These are phyloP conservation scores for Squalus acanthias DNA, from an alignment of 2,797 vertebrate genomes.

Conservation along the genomic window DNA sequence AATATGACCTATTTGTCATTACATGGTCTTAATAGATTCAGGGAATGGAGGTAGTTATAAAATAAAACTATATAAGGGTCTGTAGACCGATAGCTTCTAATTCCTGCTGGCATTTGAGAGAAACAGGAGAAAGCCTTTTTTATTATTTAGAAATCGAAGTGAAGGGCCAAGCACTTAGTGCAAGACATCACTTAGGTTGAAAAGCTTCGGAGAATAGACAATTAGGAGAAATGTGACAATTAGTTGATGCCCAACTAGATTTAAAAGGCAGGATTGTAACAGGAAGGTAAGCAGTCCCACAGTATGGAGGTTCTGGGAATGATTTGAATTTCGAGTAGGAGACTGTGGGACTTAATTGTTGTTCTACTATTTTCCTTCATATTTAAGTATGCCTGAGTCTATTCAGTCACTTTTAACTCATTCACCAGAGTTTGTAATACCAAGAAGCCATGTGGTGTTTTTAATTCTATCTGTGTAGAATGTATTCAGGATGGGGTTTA, in stretches of 20 bases:
- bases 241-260: background rate
- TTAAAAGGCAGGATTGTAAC: background rate
- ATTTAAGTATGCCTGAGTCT: background rate
- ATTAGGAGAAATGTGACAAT: background rate
- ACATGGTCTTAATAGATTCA: background rate
- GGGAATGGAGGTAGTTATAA: background rate
- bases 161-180: too few relatives aligned
- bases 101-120: background rate
- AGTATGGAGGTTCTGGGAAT: background rate
- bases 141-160: background rate
- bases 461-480: background rate
- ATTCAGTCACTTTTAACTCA: background rate
- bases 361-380: background rate
- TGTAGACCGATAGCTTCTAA: background rate
- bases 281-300: background rate
- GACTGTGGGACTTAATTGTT: background rate
- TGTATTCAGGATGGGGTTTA: background rate
- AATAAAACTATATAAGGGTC: background rate
- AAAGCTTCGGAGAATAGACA: background rate
- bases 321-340: background rate
- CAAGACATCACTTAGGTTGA: background rate
- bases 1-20: background rate
- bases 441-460: background rate
- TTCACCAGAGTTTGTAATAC: background rate
- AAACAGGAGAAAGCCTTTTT: background rate